phyloP scores from a whole-genome alignment of 2,113 vertebrate species.

The Scomber scombrus region DNA sequence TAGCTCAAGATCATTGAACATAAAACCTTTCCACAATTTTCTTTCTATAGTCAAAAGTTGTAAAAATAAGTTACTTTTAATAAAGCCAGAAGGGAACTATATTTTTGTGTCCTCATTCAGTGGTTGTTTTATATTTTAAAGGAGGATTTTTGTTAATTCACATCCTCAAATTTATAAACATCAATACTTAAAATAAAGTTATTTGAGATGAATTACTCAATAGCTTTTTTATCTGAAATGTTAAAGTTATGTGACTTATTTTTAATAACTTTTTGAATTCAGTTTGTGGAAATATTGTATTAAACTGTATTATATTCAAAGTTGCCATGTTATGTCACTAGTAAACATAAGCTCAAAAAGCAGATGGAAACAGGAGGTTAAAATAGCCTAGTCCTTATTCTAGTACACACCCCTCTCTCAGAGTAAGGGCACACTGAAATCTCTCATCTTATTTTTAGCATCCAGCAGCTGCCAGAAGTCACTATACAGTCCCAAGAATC shows the following conservation, averaged over 20 bases:
- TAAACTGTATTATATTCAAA: background rate
- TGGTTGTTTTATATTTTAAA: constrained; percentile 39
- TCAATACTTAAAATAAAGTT: background rate
- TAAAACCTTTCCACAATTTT: constrained; percentile 81
- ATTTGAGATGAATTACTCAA: background rate
- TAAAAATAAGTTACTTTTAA: constrained; percentile 86
- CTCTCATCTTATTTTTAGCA: background rate
- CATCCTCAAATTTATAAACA: constrained; percentile 1
- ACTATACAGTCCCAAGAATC: background rate
- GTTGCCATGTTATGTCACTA: background rate
- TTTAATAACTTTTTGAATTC: background rate
- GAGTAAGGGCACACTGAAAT: background rate
- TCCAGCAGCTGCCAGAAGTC: background rate
- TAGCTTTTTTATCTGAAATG: background rate
- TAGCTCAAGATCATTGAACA: constrained; percentile 86
- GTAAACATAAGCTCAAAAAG: background rate
- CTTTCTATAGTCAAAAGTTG: constrained; percentile 83
- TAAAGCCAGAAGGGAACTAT: constrained; percentile 86
- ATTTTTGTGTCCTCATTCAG: constrained; percentile 69
- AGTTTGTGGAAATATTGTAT: background rate
- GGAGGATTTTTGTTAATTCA: constrained; percentile 15
- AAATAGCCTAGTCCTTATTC: background rate
- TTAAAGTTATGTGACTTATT: background rate
- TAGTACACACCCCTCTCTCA: background rate
- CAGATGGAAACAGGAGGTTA: background rate